Percentiles rank a stretch among this genome's conserved stretches.
Conservation (phyloP, 2,113 vertebrate species). For the Gallinago undulata region DNA sequence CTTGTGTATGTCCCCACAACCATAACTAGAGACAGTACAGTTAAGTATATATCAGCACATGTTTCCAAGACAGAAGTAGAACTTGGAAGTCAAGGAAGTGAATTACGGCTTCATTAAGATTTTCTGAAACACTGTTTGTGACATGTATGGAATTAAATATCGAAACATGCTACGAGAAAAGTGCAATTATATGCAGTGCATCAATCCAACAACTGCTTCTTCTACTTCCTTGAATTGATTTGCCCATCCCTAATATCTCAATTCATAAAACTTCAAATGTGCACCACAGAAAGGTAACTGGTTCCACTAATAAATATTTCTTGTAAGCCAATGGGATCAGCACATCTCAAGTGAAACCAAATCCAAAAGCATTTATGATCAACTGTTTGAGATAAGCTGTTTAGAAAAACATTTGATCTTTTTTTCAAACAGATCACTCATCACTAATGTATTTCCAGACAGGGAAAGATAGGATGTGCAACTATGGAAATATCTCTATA, state of each 20-base stretch:
- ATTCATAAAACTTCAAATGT: neutral
- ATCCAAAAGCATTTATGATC: neutral
- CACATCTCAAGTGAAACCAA: neutral
- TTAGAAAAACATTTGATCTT: neutral
- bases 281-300: neutral
- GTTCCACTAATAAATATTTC: conserved; percentile 8
- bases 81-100: neutral
- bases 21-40: neutral
- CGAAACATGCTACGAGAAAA: neutral
- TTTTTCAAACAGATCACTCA: neutral
- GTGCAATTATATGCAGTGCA: neutral
- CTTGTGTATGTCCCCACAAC: neutral
- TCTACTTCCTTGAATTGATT: neutral
- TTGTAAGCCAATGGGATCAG: neutral
- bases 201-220: neutral
- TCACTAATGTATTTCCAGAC: neutral
- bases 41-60: neutral
- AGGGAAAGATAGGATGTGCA: neutral
- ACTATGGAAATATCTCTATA: neutral
- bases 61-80: neutral
- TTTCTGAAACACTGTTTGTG: neutral
- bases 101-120: neutral
- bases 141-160: neutral
- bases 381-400: neutral
- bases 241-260: neutral